phyloP scores from a whole-genome alignment of 2,888 invertebrate species.

The Stenolophus ochropezus region DNA sequence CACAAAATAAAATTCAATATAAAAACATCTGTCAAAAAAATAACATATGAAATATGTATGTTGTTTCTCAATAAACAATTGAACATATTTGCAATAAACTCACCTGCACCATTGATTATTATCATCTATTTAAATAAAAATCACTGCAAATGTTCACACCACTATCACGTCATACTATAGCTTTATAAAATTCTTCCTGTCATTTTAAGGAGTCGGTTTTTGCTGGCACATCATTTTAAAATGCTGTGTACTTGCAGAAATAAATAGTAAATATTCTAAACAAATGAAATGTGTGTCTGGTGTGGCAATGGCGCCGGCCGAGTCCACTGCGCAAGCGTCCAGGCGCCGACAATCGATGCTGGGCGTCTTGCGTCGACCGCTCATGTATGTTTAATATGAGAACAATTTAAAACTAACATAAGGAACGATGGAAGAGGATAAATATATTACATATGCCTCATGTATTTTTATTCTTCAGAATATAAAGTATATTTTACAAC shows the following conservation, averaged over 20 bases:
- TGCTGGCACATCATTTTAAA: not conserved
- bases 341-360: not conserved
- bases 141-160: not conserved
- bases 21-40: too few relatives aligned
- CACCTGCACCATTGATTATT: slow-evolving; percentile 55
- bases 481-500: not conserved
- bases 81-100: not conserved
- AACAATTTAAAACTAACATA: not conserved
- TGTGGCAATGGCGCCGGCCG: not conserved
- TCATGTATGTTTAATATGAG: not conserved
- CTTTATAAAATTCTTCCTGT: not conserved
- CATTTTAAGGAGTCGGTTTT: not conserved
- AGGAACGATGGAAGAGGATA: not conserved
- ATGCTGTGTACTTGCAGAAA: not conserved
- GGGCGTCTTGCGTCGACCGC: not conserved
- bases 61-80: not conserved
- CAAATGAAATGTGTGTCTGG: not conserved
- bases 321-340: not conserved
- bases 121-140: slow-evolving; percentile 32
- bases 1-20: too few relatives aligned
- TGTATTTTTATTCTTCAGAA: not conserved
- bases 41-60: too few relatives aligned
- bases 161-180: not conserved
- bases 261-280: slow-evolving; percentile 7
- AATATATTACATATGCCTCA: not conserved